These are phyloP conservation scores for Parambassis ranga DNA, from an alignment of 2,797 vertebrate genomes.

Conservation along the genomic window DNA sequence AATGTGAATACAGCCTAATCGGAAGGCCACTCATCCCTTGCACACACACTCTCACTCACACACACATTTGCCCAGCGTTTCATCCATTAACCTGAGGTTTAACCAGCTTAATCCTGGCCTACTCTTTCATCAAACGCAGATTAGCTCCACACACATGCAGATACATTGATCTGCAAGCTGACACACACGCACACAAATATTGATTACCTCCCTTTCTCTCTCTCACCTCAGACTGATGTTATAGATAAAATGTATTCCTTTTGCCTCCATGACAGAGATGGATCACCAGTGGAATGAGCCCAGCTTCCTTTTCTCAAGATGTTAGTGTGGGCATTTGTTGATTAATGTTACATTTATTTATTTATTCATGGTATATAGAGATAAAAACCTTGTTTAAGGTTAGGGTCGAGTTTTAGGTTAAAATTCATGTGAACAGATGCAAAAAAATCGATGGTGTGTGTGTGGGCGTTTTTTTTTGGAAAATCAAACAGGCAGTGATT, in stretches of 20 bases:
- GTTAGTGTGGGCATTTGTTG: not conserved
- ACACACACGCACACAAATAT: slow-evolving; percentile 3
- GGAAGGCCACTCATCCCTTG: too few relatives aligned
- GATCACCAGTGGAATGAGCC: slow-evolving; percentile 8
- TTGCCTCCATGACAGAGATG: slow-evolving; percentile 1
- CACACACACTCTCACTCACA: not conserved
- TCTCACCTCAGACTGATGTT: slow-evolving; percentile 7
- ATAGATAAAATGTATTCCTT: not conserved
- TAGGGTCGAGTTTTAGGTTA: too few relatives aligned
- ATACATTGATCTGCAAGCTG: slow-evolving; percentile 1
- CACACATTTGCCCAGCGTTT: not conserved
- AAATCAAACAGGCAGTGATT: not conserved
- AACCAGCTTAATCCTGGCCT: not conserved
- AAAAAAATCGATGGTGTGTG: too few relatives aligned
- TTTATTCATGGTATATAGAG: too few relatives aligned
- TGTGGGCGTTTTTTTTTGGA: too few relatives aligned
- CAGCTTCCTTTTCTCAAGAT: not conserved
- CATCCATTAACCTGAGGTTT: not conserved
- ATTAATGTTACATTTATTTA: too few relatives aligned
- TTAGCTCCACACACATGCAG: not conserved
- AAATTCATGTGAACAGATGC: too few relatives aligned
- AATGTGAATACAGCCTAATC: too few relatives aligned
- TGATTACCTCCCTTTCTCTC: slow-evolving; percentile 8
- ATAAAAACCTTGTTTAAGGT: too few relatives aligned
- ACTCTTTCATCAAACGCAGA: slow-evolving; percentile 20